These are phyloP conservation scores for Hyles vespertilio DNA, from an alignment of 1,140 invertebrate species.

Conservation along the genomic window DNA sequence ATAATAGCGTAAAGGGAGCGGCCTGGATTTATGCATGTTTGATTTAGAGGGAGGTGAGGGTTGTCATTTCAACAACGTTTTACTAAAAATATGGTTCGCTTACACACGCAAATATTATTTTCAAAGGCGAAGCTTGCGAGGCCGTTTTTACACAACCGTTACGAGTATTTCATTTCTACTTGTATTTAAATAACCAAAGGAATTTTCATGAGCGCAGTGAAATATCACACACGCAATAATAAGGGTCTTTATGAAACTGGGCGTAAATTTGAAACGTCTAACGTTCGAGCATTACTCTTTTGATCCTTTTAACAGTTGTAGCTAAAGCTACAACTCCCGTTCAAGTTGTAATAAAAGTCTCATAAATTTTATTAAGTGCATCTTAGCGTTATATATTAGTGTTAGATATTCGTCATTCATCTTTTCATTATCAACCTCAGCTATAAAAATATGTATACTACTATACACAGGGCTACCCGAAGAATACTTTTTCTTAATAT, in stretches of 20 bases:
- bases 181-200: slow-evolving; percentile 20
- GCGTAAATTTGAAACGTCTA: too few relatives aligned
- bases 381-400: slow-evolving; percentile 17
- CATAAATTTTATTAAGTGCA: slow-evolving; percentile 17
- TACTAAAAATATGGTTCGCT: slow-evolving; percentile 33
- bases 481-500: too few relatives aligned
- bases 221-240: slow-evolving; percentile 13
- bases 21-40: slow-evolving; percentile 66
- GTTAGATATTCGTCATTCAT: slow-evolving; percentile 17
- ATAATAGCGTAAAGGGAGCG: slow-evolving; percentile 66
- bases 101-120: slow-evolving; percentile 23
- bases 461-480: too few relatives aligned
- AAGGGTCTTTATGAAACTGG: too few relatives aligned
- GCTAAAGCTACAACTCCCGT: too few relatives aligned
- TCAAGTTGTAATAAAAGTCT: slow-evolving; percentile 11
- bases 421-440: neutral
- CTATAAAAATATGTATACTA: too few relatives aligned
- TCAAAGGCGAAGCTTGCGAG: slow-evolving; percentile 11
- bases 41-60: slow-evolving; percentile 51
- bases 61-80: slow-evolving; percentile 39
- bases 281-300: too few relatives aligned
- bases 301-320: too few relatives aligned
- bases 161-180: slow-evolving; percentile 16
- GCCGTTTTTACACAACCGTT: slow-evolving; percentile 11
- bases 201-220: slow-evolving; percentile 21